phyloP scores from a whole-genome alignment of 2,888 invertebrate genomes.

The Heliconius hortense region DNA sequence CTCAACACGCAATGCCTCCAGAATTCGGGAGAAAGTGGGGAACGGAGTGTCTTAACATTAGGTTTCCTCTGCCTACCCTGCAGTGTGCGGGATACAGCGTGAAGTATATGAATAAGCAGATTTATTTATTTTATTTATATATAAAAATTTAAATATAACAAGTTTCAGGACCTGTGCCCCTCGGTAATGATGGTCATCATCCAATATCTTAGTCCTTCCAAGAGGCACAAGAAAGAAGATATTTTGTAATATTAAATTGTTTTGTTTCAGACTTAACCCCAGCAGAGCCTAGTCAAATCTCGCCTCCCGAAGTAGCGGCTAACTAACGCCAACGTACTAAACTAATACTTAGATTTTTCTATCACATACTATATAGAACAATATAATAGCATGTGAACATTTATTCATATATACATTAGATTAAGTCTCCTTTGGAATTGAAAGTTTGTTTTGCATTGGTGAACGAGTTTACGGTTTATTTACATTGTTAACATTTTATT shows the following conservation, averaged over 20 bases:
- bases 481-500: conserved; percentile 51
- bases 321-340: conserved; percentile 54
- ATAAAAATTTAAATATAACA: no score
- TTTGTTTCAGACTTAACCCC: conserved; percentile 54
- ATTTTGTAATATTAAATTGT: not conserved
- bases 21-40: no score
- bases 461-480: conserved; percentile 63
- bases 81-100: no score
- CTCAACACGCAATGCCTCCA: no score
- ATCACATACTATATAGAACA: conserved; percentile 64
- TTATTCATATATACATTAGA: conserved; percentile 76
- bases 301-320: conserved; percentile 56
- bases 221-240: not conserved
- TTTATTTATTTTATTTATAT: no score
- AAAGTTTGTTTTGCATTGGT: conserved; percentile 71
- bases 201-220: no score
- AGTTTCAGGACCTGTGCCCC: no score
- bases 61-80: no score
- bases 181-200: no score
- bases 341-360: conserved; percentile 62
- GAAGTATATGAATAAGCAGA: no score
- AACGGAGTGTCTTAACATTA: no score
- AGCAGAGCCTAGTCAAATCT: conserved; percentile 62
- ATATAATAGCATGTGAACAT: conserved; percentile 77
- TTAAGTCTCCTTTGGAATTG: conserved; percentile 77